phyloP scores from a whole-genome alignment of 2,113 vertebrate species.

The Carassius gibelio region DNA sequence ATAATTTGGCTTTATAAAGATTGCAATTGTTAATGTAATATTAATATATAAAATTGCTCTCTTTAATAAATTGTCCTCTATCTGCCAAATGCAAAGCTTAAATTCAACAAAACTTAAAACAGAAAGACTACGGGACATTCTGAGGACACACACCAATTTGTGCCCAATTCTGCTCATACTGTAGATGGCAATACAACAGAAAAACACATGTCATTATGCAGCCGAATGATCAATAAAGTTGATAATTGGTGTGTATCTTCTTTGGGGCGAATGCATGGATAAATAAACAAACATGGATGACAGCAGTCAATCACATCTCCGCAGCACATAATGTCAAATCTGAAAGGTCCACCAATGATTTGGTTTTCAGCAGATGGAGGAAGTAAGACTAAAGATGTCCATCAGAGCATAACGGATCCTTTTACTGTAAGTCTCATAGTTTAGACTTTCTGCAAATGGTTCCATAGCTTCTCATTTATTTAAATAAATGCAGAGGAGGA shows the following conservation, averaged over 20 bases:
- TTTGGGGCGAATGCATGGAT: too few species aligned
- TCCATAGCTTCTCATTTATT: too few species aligned
- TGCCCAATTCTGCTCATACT: not conserved
- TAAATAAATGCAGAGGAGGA: too few species aligned
- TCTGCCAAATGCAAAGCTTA: not conserved
- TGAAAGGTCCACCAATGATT: too few species aligned
- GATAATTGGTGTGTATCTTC: too few species aligned
- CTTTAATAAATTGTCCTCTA: not conserved
- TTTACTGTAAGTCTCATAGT: too few species aligned
- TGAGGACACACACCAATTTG: not conserved
- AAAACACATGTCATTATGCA: not conserved
- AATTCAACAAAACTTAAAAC: not conserved
- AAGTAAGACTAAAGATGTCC: not conserved
- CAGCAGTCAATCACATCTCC: too few species aligned
- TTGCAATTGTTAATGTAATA: too few species aligned
- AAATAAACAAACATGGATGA: not conserved
- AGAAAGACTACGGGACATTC: not conserved
- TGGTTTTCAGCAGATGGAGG: not conserved
- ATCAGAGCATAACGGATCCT: too few species aligned
- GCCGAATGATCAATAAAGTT: not conserved
- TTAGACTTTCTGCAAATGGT: too few species aligned
- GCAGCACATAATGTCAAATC: too few species aligned
- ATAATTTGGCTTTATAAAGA: too few species aligned
- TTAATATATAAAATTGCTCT: not conserved
- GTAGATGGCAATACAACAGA: not conserved